phyloP scores from a whole-genome alignment of 2,797 vertebrate species.

The Chiroxiphia lanceolata region DNA sequence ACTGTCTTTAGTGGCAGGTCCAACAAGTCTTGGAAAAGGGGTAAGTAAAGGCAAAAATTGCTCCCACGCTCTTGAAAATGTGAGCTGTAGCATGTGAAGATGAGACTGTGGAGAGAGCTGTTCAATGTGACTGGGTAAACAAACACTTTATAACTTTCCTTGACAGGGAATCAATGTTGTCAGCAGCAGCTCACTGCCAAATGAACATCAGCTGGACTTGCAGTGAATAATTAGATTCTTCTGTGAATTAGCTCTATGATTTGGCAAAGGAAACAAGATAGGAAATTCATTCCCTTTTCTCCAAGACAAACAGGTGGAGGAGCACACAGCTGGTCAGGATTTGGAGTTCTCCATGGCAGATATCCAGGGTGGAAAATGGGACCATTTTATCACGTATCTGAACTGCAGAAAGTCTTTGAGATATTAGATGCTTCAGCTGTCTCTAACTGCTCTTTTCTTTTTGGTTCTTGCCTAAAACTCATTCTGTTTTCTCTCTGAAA shows the following conservation, averaged over 20 bases:
- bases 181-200: slow-evolving; percentile 15
- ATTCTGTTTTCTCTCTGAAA: background rate
- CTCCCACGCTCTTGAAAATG: background rate
- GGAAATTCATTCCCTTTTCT: background rate
- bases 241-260: slow-evolving; percentile 16
- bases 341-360: background rate
- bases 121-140: background rate
- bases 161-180: background rate
- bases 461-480: background rate
- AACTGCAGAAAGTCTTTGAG: background rate
- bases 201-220: background rate
- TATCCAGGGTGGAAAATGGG: background rate
- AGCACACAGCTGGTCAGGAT: slow-evolving; percentile 22
- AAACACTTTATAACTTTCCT: background rate
- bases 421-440: background rate
- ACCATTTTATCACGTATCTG: background rate
- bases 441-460: background rate
- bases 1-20: background rate
- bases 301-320: slow-evolving; percentile 20
- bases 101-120: background rate
- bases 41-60: background rate
- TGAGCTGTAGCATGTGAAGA: background rate
- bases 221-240: background rate
- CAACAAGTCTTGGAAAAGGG: background rate
- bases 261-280: background rate